These are phyloP conservation scores for Desmodus rotundus DNA, from an alignment of 2,113 vertebrate genomes.

Conservation along the genomic window DNA sequence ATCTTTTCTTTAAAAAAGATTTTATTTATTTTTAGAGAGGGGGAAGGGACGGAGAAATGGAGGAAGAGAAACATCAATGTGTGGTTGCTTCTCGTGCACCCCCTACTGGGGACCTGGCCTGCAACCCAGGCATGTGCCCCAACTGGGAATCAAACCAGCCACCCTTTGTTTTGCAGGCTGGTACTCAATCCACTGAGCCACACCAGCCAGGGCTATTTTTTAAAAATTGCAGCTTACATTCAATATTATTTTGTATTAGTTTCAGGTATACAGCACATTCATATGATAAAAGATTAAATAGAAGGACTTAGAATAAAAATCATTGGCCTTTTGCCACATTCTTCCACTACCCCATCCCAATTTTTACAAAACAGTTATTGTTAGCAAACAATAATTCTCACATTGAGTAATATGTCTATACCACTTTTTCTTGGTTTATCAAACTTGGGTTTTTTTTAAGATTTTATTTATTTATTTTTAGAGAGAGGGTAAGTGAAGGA, in stretches of 20 bases:
- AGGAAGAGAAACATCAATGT: no score
- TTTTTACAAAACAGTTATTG: not conserved
- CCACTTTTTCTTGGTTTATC: not conserved
- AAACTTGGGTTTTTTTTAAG: not conserved
- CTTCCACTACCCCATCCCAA: not conserved
- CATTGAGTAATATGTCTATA: not conserved
- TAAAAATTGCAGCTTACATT: not conserved
- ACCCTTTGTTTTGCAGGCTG: no score
- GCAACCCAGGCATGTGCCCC: no score
- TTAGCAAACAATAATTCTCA: not conserved
- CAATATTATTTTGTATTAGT: not conserved
- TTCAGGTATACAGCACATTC: not conserved
- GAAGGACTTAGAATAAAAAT: not conserved
- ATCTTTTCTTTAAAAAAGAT: not conserved
- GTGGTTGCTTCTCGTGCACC: no score
- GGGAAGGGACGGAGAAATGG: no score
- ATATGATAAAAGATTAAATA: conserved; percentile 27
- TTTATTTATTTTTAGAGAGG: no score
- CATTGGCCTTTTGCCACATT: not conserved
- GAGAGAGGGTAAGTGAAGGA: not conserved
- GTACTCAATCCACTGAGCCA: no score
- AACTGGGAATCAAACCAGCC: no score
- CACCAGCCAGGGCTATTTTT: no score
- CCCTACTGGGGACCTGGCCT: no score
- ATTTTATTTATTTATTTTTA: no score